Percentiles rank a stretch among this genome's conserved stretches.
These are phyloP conservation scores for Ranitomeya variabilis DNA, from an alignment of 2,113 vertebrate genomes.

Conservation along the genomic window DNA sequence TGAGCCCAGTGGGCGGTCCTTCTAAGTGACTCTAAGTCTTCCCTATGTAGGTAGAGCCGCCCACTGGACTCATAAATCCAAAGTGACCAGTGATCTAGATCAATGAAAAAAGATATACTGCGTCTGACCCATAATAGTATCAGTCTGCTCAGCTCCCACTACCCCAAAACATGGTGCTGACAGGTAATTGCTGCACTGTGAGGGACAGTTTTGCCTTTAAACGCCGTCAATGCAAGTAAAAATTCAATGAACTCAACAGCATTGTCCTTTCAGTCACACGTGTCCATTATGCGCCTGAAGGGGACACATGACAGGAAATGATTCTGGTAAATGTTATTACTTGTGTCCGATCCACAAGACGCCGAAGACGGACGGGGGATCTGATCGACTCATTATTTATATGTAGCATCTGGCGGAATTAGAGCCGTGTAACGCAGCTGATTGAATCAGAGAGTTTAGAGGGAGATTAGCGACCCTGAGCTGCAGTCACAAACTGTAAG, in stretches of 20 bases:
- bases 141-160: background rate
- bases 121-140: background rate
- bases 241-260: background rate
- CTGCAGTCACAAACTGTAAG: slow-evolving; percentile 21
- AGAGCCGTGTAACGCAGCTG: slow-evolving; percentile 17
- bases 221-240: background rate
- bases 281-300: background rate
- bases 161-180: background rate
- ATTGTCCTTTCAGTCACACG: background rate
- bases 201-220: background rate
- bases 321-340: slow-evolving; percentile 23
- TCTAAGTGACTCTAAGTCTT: too few species aligned
- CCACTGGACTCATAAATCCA: background rate
- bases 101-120: background rate
- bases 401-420: slow-evolving; percentile 34
- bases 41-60: background rate
- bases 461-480: slow-evolving; percentile 21
- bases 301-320: slow-evolving; percentile 10
- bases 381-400: slow-evolving; percentile 23
- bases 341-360: slow-evolving; percentile 27
- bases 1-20: too few species aligned
- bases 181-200: background rate
- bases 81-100: background rate
- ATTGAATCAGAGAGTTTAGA: slow-evolving; percentile 42
- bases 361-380: background rate